Evolutionary conservation across 2,113 vertebrate species (phyloP), one percentile per base, ranked within the genome.

Genomic region (Serinus canaria): DNA sequence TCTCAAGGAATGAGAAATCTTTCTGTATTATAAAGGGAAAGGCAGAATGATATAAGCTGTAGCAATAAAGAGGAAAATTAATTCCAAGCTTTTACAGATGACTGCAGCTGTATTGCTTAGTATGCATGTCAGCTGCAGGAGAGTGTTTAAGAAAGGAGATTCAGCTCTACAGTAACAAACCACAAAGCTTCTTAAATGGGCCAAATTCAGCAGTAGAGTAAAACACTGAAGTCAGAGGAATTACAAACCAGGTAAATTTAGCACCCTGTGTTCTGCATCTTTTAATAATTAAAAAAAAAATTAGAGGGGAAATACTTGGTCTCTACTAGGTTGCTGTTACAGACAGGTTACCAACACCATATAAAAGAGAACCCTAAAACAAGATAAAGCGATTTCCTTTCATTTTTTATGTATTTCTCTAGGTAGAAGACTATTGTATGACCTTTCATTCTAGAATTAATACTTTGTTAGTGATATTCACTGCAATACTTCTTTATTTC

Each of bases 11-110:
- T 55, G 53, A 90, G 43, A 72, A 28, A 1, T 3, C 58, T 91
- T 93, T 81, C 68, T 66, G 15, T 87, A 60, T 82, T 94, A 81
- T 89, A 89, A 92, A 93, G 28, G 72, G 44, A 87, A 87, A 95
- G 44, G 73, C 23, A 0, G 64, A 82, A 93, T 78, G 44, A 92
- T 93, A 93, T 90, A 96, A 94, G 77, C 80, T 83, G 50, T 66
- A 82, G 80, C 86, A 92, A 92, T 97, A 95, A 94, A 90, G 62
- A 87, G 46, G 93, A 95, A 95, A 81, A 94, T 70, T 76, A 81
- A 72, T 87, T 92, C 56, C 85, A 80, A 69, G 52, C 44, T 95
- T 95, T 95, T 93, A 89, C 81, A 87, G 74, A 95, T 95, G 87
- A 50, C 69, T 82, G 85, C 72, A 95, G 88, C 63, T 85, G 25